Evolutionary conservation across 2,888 invertebrate species (phyloP).

Genomic region (Apamea crenata): DNA sequence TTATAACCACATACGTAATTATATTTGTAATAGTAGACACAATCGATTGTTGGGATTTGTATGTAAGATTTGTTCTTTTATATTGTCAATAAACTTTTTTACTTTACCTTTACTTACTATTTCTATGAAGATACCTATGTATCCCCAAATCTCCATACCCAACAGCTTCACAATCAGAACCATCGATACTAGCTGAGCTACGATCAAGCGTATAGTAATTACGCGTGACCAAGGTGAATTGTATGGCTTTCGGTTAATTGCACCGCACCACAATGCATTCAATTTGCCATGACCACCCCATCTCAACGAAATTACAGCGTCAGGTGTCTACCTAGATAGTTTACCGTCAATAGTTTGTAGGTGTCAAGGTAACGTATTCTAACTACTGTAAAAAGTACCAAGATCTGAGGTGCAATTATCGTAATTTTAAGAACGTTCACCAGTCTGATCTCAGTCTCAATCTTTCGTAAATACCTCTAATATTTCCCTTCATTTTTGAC

Average conservation of each 20-base stretch:
- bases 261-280: conserved; percentile 53
- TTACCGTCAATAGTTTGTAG: not conserved
- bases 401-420: not conserved
- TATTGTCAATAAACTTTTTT: too few species aligned
- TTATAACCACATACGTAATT: too few species aligned
- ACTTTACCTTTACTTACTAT: too few species aligned
- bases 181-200: not conserved
- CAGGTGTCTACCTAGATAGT: not conserved
- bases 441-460: too few species aligned
- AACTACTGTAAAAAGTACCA: not conserved
- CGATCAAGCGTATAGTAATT: conserved; percentile 47
- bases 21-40: too few species aligned
- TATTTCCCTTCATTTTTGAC: too few species aligned
- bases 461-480: too few species aligned
- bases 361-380: not conserved
- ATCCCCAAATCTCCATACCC: not conserved
- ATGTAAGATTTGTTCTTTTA: too few species aligned
- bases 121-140: not conserved
- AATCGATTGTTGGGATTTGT: too few species aligned
- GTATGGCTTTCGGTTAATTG: conserved; percentile 53
- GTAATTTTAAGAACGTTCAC: too few species aligned
- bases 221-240: conserved; percentile 39
- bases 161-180: not conserved
- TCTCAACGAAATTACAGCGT: conserved; percentile 28
- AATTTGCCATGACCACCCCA: conserved; percentile 47